phyloP scores from a whole-genome alignment of 1,140 invertebrate genomes.

The Xylocopa sonorina region DNA sequence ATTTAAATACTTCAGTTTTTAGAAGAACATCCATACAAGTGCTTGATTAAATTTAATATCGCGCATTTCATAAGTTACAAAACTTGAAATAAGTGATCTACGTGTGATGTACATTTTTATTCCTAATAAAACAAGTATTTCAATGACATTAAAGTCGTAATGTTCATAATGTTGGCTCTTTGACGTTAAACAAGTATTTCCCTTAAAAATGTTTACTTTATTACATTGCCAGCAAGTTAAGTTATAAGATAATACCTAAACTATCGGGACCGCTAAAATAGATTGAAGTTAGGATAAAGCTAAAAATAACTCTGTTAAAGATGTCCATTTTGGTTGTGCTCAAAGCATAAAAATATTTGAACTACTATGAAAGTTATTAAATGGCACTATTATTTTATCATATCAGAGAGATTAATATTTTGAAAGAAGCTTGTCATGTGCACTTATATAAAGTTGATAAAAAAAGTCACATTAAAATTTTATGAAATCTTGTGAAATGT shows the following conservation, averaged over 20 bases:
- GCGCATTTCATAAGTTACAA: neutral
- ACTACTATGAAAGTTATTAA: neutral
- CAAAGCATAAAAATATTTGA: constrained; percentile 20
- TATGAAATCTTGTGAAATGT: neutral
- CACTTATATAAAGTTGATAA: neutral
- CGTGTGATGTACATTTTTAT: too few species aligned
- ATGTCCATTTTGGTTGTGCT: constrained; percentile 20
- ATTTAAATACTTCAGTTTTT: neutral
- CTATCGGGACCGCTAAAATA: constrained; percentile 47
- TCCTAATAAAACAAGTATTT: too few species aligned
- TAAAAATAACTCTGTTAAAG: constrained; percentile 46
- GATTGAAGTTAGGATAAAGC: constrained; percentile 54
- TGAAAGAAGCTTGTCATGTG: neutral
- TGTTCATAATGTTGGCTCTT: neutral
- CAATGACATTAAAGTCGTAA: neutral
- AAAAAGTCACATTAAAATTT: neutral
- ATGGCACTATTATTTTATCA: neutral
- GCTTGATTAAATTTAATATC: neutral
- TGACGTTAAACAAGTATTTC: neutral
- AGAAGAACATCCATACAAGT: neutral
- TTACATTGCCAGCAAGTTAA: neutral
- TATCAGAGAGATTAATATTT: neutral
- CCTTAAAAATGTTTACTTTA: neutral
- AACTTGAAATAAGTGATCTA: neutral
- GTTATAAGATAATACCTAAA: constrained; percentile 23